phyloP scores from a whole-genome alignment of 2,888 invertebrate genomes.

The Mythimna albipuncta region DNA sequence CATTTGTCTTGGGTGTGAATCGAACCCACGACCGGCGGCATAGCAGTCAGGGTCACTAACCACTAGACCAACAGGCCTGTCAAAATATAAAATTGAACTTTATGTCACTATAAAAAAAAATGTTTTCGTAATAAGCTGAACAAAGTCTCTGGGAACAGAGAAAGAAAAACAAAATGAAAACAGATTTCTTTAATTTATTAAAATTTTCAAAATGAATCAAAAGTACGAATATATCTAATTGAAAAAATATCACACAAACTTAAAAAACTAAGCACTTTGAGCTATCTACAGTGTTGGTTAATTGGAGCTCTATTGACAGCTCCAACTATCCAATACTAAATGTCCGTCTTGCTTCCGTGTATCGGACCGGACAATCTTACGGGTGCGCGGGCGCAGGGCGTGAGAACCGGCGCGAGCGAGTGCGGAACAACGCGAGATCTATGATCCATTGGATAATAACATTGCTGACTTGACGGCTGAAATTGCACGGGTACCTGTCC shows the following conservation, averaged over 20 bases:
- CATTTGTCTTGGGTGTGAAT: too few relatives aligned
- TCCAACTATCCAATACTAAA: background rate
- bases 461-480: slow-evolving; percentile 47
- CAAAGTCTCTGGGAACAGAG: background rate
- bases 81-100: too few relatives aligned
- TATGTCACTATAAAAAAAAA: too few relatives aligned
- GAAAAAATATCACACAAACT: background rate
- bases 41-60: too few relatives aligned
- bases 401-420: slow-evolving; percentile 73
- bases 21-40: too few relatives aligned
- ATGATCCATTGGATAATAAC: slow-evolving; percentile 56
- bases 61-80: too few relatives aligned
- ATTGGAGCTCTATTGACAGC: background rate
- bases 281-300: background rate
- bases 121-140: too few relatives aligned
- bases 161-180: background rate
- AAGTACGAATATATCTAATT: background rate
- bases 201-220: background rate
- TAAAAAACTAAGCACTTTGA: background rate
- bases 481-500: slow-evolving; percentile 14
- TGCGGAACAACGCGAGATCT: slow-evolving; percentile 66
- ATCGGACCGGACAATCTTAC: slow-evolving; percentile 37
- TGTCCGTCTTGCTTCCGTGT: slow-evolving; percentile 64
- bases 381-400: slow-evolving; percentile 77
- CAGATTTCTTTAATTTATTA: background rate